These are phyloP conservation scores for Ceyx melanurus DNA, from an alignment of 2,113 vertebrate species.

Conservation along the genomic window DNA sequence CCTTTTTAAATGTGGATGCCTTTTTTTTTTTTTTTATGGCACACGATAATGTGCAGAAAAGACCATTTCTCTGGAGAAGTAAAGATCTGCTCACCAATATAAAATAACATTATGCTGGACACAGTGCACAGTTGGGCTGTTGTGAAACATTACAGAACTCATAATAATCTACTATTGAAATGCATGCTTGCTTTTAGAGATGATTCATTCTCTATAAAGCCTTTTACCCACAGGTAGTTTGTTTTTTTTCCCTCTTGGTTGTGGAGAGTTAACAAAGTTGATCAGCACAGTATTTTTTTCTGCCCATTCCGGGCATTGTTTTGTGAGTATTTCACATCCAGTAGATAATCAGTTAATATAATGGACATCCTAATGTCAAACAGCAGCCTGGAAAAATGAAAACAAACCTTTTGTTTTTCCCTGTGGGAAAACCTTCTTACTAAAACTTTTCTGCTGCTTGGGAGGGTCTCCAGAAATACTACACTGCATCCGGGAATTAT, in stretches of 20 bases:
- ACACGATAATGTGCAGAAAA: background rate
- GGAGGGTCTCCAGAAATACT: constrained; percentile 44
- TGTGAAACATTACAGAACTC: background rate
- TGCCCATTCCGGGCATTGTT: constrained; percentile 48
- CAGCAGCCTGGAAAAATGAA: constrained; percentile 20
- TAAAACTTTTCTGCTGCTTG: constrained; percentile 17
- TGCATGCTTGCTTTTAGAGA: background rate
- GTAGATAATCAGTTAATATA: constrained; percentile 37
- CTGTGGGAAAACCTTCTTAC: background rate
- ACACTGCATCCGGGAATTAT: constrained; percentile 50
- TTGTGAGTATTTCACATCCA: constrained; percentile 29
- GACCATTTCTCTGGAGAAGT: background rate
- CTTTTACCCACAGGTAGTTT: background rate
- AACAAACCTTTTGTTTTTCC: constrained; percentile 11
- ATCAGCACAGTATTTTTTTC: background rate
- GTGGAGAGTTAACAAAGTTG: background rate
- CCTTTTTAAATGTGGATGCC: background rate
- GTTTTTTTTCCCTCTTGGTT: background rate
- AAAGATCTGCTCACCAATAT: background rate
- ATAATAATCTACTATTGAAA: background rate
- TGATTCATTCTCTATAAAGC: background rate
- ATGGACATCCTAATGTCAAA: constrained; percentile 26
- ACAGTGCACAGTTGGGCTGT: background rate
- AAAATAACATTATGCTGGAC: background rate
- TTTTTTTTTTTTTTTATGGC: background rate